phyloP scores from a whole-genome alignment of 2,888 invertebrate genomes.

The Acleris cristana region DNA sequence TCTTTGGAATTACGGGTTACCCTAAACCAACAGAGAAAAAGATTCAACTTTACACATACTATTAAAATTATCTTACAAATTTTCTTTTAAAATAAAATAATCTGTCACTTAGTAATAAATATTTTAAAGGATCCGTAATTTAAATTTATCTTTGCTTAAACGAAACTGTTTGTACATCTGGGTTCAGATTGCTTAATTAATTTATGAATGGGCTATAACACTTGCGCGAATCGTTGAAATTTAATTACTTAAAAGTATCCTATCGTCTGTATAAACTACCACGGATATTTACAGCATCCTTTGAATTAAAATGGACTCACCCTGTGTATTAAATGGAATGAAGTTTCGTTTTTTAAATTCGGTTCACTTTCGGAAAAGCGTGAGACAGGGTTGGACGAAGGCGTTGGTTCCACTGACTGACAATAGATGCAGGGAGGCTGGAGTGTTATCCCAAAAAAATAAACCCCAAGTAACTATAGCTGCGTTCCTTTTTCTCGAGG shows the following conservation, averaged over 20 bases:
- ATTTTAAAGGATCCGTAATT: not conserved
- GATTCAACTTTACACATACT: too few relatives aligned
- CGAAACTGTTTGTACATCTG: not conserved
- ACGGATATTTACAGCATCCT: not conserved
- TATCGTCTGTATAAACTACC: not conserved
- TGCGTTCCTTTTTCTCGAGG: too few relatives aligned
- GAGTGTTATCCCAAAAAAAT: not conserved
- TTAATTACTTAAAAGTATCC: conserved; percentile 4
- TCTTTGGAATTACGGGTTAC: too few relatives aligned
- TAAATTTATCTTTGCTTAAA: not conserved
- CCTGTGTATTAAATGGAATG: conserved; percentile 25
- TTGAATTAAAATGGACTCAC: conserved; percentile 1
- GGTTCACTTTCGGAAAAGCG: not conserved
- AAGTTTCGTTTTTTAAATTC: conserved; percentile 29
- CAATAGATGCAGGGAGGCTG: conserved; percentile 28
- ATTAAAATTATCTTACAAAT: too few relatives aligned
- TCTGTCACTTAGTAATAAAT: not conserved
- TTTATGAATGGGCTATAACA: conserved; percentile 25
- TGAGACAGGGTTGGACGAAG: conserved; percentile 9
- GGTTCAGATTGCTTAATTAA: conserved; percentile 7
- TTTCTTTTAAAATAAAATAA: not conserved
- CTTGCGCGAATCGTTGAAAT: conserved; percentile 14
- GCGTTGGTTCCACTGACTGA: conserved; percentile 15
- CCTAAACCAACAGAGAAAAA: too few relatives aligned
- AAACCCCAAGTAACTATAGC: too few relatives aligned